Evolutionary conservation across 2,888 invertebrate species (phyloP).

Genomic region (Caenorhabditis sp.): DNA sequence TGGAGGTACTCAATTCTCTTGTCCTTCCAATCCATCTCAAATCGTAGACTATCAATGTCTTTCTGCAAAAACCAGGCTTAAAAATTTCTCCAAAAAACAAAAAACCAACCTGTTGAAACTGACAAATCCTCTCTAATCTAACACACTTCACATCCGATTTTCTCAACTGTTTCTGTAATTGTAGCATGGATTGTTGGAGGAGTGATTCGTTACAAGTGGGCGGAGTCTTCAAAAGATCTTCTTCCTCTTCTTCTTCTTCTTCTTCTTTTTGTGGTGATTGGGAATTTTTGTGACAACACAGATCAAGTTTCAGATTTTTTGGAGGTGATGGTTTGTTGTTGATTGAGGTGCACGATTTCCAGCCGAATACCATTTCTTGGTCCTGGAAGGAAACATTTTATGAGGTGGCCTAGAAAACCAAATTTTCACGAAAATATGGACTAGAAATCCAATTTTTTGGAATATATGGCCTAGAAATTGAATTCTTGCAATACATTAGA

Average conservation of each 20-base stretch:
- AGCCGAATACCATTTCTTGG: background rate
- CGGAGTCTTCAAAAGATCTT: background rate
- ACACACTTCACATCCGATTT: conserved; percentile 37
- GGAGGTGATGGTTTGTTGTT: no score
- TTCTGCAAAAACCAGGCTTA: no score
- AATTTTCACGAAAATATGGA: background rate
- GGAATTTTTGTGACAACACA: background rate
- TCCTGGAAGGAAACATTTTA: no score
- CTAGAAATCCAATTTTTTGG: background rate
- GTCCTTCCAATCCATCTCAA: conserved; percentile 63
- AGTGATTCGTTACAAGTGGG: conserved; percentile 51
- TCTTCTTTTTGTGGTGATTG: background rate
- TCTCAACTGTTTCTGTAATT: conserved; percentile 71
- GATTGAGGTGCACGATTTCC: background rate
- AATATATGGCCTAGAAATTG: no score
- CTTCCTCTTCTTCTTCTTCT: background rate
- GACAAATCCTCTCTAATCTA: conserved; percentile 38
- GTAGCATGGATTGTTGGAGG: conserved; percentile 57
- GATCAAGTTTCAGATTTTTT: background rate
- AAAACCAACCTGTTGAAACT: conserved; percentile 45
- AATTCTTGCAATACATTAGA: no score
- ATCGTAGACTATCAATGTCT: conserved; percentile 53
- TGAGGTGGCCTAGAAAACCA: no score
- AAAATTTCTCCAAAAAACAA: background rate
- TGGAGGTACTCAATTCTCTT: conserved; percentile 54